Conservation (phyloP, 2,888 invertebrate genomes). For the Caenorhabditis imperialis region DNA sequence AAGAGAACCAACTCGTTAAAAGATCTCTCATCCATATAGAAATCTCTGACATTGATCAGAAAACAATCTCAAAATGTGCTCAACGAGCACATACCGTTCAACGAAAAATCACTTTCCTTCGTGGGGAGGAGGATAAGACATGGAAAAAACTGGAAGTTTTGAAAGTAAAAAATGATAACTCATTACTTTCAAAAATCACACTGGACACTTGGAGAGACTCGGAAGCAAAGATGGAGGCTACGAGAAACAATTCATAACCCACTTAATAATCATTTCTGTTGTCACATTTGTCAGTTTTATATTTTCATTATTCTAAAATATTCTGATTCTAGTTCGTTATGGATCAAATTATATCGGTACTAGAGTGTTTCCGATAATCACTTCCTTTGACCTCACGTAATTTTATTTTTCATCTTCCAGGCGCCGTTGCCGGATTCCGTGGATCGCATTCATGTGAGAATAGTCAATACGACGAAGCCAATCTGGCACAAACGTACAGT, state of each 20-base stretch:
- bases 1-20: constrained; percentile 8
- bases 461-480: constrained; percentile 66
- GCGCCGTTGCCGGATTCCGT: constrained; percentile 68
- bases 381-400: constrained; percentile 2
- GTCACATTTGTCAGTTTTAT: too few species aligned
- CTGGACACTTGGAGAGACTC: constrained; percentile 24
- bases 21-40: background rate
- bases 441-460: constrained; percentile 62
- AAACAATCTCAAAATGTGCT: background rate
- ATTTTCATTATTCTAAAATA: background rate
- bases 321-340: too few species aligned
- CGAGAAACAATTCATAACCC: background rate
- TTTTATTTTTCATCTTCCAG: constrained; percentile 32
- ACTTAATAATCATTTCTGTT: background rate
- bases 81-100: background rate
- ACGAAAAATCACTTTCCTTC: background rate
- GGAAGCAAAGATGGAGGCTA: constrained; percentile 1
- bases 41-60: background rate
- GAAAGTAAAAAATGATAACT: constrained; percentile 21
- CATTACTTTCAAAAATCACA: constrained; percentile 23
- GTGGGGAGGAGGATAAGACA: constrained; percentile 1
- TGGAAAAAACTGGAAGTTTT: constrained; percentile 2
- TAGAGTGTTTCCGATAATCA: too few species aligned
- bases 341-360: too few species aligned
- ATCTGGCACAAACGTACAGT: constrained; percentile 76